These are phyloP conservation scores for Morone chrysops DNA, from an alignment of 2,113 vertebrate genomes.

Conservation along the genomic window DNA sequence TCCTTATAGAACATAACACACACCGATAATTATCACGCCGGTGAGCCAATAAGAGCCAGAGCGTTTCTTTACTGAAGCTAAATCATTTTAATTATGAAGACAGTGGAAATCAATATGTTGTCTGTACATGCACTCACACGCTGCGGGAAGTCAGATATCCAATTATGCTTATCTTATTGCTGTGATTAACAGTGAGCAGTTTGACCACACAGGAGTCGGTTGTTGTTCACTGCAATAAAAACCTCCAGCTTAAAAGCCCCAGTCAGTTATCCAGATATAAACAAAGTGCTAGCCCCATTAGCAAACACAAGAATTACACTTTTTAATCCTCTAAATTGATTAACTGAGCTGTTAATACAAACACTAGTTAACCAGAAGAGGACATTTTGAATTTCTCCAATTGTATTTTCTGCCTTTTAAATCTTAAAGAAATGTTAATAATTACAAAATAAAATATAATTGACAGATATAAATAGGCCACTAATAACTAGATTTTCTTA, in stretches of 20 bases:
- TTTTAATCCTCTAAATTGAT: slow-evolving; percentile 12
- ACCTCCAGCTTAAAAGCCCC: slow-evolving; percentile 13
- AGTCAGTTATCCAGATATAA: neutral
- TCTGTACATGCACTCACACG: slow-evolving; percentile 59
- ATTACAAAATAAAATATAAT: neutral
- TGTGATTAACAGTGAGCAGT: slow-evolving; percentile 61
- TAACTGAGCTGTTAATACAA: neutral
- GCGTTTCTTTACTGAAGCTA: slow-evolving; percentile 58
- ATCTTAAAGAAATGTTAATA: neutral
- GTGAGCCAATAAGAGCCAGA: slow-evolving; percentile 45
- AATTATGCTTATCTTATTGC: slow-evolving; percentile 73
- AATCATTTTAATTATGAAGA: slow-evolving; percentile 76
- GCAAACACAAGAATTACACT: neutral
- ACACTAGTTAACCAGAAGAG: neutral
- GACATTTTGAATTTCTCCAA: neutral
- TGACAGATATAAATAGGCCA: too few relatives aligned
- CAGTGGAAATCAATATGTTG: slow-evolving; percentile 76
- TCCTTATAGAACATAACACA: slow-evolving; percentile 47
- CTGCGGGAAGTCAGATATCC: slow-evolving; percentile 69
- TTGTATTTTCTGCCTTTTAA: neutral
- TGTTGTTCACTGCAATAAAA: slow-evolving; percentile 13
- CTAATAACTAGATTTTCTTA: too few relatives aligned
- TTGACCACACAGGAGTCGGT: slow-evolving; percentile 52
- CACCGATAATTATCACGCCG: slow-evolving; percentile 48
- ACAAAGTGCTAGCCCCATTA: neutral